phyloP scores from a whole-genome alignment of 2,113 vertebrate species.

The Anthoscopus minutus region DNA sequence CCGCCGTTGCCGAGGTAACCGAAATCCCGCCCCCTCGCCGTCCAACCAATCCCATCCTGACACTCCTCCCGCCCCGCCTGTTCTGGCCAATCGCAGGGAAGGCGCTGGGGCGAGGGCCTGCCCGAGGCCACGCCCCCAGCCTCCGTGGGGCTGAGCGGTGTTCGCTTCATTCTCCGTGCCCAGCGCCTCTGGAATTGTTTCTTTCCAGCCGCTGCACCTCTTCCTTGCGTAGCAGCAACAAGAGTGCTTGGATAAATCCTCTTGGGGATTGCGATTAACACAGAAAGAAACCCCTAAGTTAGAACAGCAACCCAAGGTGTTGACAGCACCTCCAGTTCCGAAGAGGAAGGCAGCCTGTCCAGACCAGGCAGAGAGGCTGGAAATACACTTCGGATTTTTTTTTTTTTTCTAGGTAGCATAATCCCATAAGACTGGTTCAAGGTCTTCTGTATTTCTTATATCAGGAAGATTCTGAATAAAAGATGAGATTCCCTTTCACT shows the following conservation, averaged over 20 bases:
- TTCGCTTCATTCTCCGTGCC: rapidly evolving
- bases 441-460: neutral
- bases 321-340: rapidly evolving
- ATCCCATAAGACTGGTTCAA: too few species aligned
- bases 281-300: too few species aligned
- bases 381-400: neutral
- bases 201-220: rapidly evolving
- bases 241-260: rapidly evolving
- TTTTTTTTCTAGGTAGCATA: rapidly evolving
- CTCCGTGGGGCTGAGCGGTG: rapidly evolving
- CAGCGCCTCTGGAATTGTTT: rapidly evolving
- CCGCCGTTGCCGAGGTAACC: slow-evolving; percentile 21
- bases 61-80: neutral
- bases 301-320: rapidly evolving
- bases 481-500: neutral
- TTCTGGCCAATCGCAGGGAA: neutral
- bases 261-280: neutral
- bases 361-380: rapidly evolving
- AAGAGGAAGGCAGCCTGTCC: too few species aligned
- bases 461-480: neutral
- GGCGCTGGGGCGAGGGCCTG: rapidly evolving
- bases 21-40: neutral
- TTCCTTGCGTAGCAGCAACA: rapidly evolving
- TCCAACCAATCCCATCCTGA: neutral
- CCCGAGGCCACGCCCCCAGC: rapidly evolving